These are phyloP conservation scores for Drosophila aldrichi DNA, from an alignment of 2,888 invertebrate species.

Conservation along the genomic window DNA sequence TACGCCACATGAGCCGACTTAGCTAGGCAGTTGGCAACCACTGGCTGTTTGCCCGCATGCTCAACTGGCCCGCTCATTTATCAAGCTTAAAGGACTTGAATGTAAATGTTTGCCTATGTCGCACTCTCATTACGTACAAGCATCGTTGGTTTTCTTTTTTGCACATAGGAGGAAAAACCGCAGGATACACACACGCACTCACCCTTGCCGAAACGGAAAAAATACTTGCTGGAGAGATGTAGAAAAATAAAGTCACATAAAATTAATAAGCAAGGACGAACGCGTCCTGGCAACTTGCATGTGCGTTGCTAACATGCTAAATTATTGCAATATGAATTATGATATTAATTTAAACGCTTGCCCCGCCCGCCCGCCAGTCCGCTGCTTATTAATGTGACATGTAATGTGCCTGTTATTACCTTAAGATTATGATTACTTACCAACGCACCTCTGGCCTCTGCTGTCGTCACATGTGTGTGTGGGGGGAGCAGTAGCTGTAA, in stretches of 20 bases:
- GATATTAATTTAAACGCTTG: conserved; percentile 80
- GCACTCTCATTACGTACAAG: conserved; percentile 56
- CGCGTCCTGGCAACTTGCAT: conserved; percentile 22
- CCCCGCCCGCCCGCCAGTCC: conserved; percentile 6
- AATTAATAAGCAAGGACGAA: conserved; percentile 73
- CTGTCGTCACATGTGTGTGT: conserved; percentile 44
- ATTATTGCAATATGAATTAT: conserved; percentile 83
- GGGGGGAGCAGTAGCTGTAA: not conserved
- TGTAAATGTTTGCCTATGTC: conserved; percentile 61
- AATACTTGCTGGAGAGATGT: not conserved
- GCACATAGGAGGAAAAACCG: conserved; percentile 26
- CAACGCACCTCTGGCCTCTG: conserved; percentile 17
- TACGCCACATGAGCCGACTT: conserved; percentile 52
- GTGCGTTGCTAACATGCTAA: conserved; percentile 76
- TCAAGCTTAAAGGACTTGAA: conserved; percentile 80
- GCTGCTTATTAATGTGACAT: conserved; percentile 82
- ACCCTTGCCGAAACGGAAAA: conserved; percentile 38
- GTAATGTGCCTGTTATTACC: conserved; percentile 80
- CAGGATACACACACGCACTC: conserved; percentile 27
- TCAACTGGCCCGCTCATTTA: conserved; percentile 67
- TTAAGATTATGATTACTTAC: conserved; percentile 78
- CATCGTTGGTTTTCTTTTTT: conserved; percentile 38
- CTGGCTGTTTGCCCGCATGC: conserved; percentile 18
- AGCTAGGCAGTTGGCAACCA: conserved; percentile 21
- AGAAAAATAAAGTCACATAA: conserved; percentile 70